Percentiles rank a stretch among this genome's conserved stretches.
These are phyloP conservation scores for Misgurnus mizolepis DNA, from an alignment of 2,113 vertebrate species.

Conservation along the genomic window DNA sequence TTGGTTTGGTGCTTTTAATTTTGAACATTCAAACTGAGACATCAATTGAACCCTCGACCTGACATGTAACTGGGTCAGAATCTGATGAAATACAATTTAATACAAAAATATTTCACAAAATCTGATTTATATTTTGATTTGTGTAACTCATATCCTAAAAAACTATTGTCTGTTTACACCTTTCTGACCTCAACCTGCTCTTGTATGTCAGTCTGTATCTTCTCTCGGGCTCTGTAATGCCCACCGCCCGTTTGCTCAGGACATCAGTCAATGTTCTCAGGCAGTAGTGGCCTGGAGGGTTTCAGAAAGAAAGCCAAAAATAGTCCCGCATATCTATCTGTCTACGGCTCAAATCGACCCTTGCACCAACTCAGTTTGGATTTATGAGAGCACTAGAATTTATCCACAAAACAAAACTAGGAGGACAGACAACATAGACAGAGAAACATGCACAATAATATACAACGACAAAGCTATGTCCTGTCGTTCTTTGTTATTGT, in stretches of 20 bases:
- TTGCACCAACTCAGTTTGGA: slow-evolving; percentile 32
- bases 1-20: background rate
- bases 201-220: background rate
- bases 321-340: slow-evolving; percentile 46
- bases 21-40: background rate
- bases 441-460: too few species aligned
- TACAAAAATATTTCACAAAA: background rate
- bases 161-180: background rate
- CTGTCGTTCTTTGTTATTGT: background rate
- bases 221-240: background rate
- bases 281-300: slow-evolving; percentile 41
- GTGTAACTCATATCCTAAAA: background rate
- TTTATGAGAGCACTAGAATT: background rate
- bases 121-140: slow-evolving; percentile 19
- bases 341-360: slow-evolving; percentile 35
- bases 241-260: slow-evolving; percentile 7
- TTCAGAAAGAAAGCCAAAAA: slow-evolving; percentile 40
- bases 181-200: background rate
- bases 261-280: slow-evolving; percentile 37
- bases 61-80: background rate
- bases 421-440: background rate
- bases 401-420: background rate
- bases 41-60: background rate
- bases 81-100: background rate
- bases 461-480: too few species aligned